These are phyloP conservation scores for Marmota flaviventris DNA, from an alignment of 2,113 vertebrate genomes.

Conservation along the genomic window DNA sequence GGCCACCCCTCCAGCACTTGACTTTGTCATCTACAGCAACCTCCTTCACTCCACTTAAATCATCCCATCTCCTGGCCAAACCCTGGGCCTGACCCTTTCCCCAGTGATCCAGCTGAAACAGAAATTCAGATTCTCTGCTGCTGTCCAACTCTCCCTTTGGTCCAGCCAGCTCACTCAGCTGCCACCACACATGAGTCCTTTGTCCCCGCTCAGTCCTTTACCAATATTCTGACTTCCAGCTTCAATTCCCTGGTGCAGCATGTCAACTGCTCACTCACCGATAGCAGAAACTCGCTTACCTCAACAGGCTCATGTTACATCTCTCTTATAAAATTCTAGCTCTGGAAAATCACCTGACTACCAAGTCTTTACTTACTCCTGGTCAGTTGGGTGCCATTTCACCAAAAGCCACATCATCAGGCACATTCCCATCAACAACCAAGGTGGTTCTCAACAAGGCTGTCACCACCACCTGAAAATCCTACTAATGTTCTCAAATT, in stretches of 20 bases:
- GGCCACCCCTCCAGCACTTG: not conserved
- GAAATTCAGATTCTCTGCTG: not conserved
- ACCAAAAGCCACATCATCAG: not conserved
- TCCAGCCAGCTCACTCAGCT: not conserved
- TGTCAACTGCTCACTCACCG: not conserved
- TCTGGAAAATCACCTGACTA: not conserved
- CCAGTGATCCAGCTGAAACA: not conserved
- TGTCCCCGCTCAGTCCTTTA: not conserved
- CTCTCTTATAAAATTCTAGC: not conserved
- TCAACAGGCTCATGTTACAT: accelerated
- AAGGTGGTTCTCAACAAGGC: not conserved
- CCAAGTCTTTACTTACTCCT: not conserved
- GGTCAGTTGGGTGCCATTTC: not conserved
- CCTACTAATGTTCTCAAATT: not conserved
- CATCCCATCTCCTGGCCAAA: not conserved
- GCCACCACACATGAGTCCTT: no score
- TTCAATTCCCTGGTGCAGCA: not conserved
- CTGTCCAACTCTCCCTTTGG: no score
- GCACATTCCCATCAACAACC: not conserved
- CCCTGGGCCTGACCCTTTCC: no score
- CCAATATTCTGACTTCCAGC: not conserved
- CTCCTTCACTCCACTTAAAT: not conserved
- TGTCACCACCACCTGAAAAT: not conserved
- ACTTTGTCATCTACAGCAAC: not conserved
- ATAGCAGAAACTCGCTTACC: not conserved